These are phyloP conservation scores for Ceratina japonica DNA, from an alignment of 1,140 invertebrate genomes.

Conservation along the genomic window DNA sequence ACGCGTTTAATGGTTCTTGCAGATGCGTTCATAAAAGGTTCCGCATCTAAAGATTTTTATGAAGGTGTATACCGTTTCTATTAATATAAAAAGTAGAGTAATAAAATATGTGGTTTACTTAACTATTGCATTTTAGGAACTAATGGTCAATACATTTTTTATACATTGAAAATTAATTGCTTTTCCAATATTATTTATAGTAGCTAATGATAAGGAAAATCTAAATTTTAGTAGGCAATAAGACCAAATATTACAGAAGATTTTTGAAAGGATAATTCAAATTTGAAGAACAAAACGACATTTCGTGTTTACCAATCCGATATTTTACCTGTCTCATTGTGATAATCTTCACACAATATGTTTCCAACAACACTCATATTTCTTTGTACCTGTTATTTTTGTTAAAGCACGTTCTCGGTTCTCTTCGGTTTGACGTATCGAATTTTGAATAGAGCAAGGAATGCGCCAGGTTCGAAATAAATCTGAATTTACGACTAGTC, in stretches of 20 bases:
- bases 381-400: conserved; percentile 11
- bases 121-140: neutral
- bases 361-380: conserved; percentile 12
- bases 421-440: conserved; percentile 5
- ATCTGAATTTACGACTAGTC: conserved; percentile 9
- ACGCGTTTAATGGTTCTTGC: neutral
- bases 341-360: neutral
- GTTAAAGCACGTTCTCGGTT: neutral
- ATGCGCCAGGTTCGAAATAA: conserved; percentile 23
- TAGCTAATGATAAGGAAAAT: neutral
- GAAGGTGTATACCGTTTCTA: neutral
- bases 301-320: no score
- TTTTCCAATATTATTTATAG: neutral
- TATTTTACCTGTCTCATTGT: neutral
- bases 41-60: neutral
- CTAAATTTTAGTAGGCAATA: no score
- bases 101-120: neutral
- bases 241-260: no score
- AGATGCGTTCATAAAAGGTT: neutral
- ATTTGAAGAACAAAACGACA: no score
- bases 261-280: no score
- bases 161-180: neutral
- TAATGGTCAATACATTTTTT: neutral
- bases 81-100: neutral
- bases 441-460: conserved; percentile 4